Base-by-base conservation (phyloP, 30 jellyfish, hydroid and myxozoan species). In the Catostylus mosaicus region DNA sequence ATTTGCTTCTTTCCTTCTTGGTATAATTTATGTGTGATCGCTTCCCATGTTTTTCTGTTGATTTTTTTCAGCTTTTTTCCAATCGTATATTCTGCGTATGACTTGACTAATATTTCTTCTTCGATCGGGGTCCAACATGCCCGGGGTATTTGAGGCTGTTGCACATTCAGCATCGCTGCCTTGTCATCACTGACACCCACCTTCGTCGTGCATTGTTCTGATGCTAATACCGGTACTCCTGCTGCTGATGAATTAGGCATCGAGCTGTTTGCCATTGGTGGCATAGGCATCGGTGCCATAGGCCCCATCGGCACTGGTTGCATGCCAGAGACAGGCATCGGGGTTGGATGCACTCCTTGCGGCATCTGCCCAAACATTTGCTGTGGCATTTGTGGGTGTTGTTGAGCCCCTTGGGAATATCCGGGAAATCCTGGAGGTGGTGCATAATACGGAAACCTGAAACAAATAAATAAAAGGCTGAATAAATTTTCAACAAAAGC, bases 361-460 rank as follows among this genome's bases (percentile, higher is more conserved):
- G 81, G 89, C 64, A 79, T 33, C 66, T 79, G 89, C 24, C 89
- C 89, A 20, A 62, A 61, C 61, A 79, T 47, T 18, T 77, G 89
- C 19, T 54, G 87, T 11, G 80, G 80, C 80, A 68, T 33, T 29
- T 34, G 75, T 32, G 85, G 85, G 29, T 52, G 85, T 23, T 79
- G 89, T 46, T 79, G 89, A 22, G 54, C 77, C 3, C 78, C 71
- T 30, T 38, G 74, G 7, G 89, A 37, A 24, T 54, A 77, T 65
- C 78, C 69, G 23, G 22, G 27, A 30, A 35, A 79, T 2, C 89
- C 82, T 1, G 89, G 89, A 30, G 63, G 89, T n/a, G 89, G 89
- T 9, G 89, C 89, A 31, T 79, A 79, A 33, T 79, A 79, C 9
- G 89, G 89, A 18, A 79, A 82, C 89, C 89, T 79, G 89, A 30